A percentile compares a stretch with the other conserved stretches of the same genome.
Evolutionary conservation across 2,888 invertebrate genomes (phyloP).

Genomic region (Perizoma affinitatum): DNA sequence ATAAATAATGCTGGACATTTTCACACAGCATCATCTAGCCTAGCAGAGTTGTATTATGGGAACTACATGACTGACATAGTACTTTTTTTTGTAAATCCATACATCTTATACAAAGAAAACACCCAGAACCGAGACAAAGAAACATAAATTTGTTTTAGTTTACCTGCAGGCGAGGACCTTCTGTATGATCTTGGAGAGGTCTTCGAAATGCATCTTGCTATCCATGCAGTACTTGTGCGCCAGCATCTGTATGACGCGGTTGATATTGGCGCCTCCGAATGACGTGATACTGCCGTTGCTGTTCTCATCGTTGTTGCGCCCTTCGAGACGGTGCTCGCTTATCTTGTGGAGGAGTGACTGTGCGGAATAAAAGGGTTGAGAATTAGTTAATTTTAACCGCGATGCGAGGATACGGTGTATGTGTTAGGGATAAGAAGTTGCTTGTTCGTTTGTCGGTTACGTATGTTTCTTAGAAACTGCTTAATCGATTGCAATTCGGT

Average conservation of each 20-base stretch:
- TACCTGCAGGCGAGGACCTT: conserved; percentile 94
- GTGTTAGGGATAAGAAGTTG: too few species aligned
- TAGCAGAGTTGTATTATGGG: too few species aligned
- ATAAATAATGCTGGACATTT: too few species aligned
- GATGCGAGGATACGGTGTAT: too few species aligned
- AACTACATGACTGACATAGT: too few species aligned
- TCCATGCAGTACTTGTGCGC: conserved; percentile 98
- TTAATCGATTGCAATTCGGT: too few species aligned
- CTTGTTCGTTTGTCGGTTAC: too few species aligned
- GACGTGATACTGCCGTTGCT: conserved; percentile 77
- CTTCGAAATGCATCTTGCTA: conserved; percentile 97
- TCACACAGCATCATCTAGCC: too few species aligned
- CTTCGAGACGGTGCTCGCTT: conserved; percentile 92
- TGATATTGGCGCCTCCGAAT: conserved; percentile 89
- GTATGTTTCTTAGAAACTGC: too few species aligned
- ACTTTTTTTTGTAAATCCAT: too few species aligned
- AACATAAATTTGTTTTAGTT: neutral
- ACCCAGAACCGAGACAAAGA: neutral
- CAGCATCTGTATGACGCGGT: conserved; percentile 95
- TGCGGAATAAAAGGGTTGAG: conserved; percentile 13
- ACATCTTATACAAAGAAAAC: too few species aligned
- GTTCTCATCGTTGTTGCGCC: conserved; percentile 82
- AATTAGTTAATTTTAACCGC: neutral
- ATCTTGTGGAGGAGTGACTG: conserved; percentile 92
- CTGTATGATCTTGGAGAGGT: conserved; percentile 94